Evolutionary conservation across 2,797 vertebrate genomes (phyloP).

Genomic region (Sebastes trivittatus): DNA sequence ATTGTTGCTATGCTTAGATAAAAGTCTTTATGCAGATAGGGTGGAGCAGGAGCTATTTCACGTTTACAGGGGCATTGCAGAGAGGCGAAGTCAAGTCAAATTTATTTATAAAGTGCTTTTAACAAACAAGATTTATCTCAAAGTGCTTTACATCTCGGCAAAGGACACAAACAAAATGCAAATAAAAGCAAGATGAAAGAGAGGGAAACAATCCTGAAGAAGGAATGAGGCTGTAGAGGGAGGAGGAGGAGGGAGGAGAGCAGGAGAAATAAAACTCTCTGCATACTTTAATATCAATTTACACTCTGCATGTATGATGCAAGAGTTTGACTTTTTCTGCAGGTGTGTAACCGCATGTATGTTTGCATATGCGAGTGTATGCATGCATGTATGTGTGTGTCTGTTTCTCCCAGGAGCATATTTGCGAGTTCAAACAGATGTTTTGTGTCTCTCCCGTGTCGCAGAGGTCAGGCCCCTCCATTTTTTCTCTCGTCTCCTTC

Average conservation of each 20-base stretch:
- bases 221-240: constrained; percentile 5
- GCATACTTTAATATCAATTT: constrained; percentile 36
- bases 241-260: constrained; percentile 19
- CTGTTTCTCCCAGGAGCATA: constrained; percentile 57
- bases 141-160: constrained; percentile 44
- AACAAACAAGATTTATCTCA: constrained; percentile 58
- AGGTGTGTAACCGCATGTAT: constrained; percentile 30
- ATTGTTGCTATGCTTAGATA: constrained; percentile 38
- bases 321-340: constrained; percentile 24
- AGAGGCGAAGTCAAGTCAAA: constrained; percentile 44
- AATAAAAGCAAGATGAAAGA: constrained; percentile 53
- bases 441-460: constrained; percentile 51
- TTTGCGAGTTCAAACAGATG: constrained; percentile 70
- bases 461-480: constrained; percentile 58
- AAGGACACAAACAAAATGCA: constrained; percentile 56
- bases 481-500: constrained; percentile 39
- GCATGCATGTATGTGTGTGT: constrained; percentile 15
- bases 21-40: constrained; percentile 56
- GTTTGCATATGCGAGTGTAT: constrained; percentile 23
- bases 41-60: constrained; percentile 46
- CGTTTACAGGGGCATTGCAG: constrained; percentile 23
- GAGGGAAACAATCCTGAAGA: constrained; percentile 24
- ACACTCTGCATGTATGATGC: constrained; percentile 29
- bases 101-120: constrained; percentile 64
- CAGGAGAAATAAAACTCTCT: not conserved